phyloP scores from a whole-genome alignment of 1,140 invertebrate species.

The Anastrepha ludens region DNA sequence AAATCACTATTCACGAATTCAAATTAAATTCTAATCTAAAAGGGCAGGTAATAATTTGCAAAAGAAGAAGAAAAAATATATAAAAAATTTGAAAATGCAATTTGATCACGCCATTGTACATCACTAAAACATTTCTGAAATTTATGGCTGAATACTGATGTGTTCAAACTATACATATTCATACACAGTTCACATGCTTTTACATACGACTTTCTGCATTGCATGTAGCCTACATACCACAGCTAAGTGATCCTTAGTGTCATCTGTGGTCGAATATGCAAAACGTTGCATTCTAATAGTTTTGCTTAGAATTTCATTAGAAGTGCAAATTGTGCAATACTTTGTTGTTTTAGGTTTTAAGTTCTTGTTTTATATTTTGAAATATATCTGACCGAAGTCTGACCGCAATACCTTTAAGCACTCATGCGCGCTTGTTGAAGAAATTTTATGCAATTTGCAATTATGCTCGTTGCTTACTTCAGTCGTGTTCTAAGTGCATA shows the following conservation, averaged over 20 bases:
- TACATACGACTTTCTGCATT: too few relatives aligned
- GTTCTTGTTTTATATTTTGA: background rate
- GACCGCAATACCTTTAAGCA: background rate
- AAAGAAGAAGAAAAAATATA: too few relatives aligned
- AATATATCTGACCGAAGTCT: background rate
- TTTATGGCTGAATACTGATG: background rate
- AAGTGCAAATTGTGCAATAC: background rate
- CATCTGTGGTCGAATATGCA: background rate
- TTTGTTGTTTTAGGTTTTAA: background rate
- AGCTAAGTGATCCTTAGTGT: too few relatives aligned
- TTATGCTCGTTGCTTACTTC: background rate
- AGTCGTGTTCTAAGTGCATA: too few relatives aligned
- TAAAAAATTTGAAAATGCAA: too few relatives aligned
- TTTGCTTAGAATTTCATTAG: background rate
- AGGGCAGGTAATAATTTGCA: too few relatives aligned
- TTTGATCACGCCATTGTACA: too few relatives aligned
- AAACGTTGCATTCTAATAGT: background rate
- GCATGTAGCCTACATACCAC: too few relatives aligned
- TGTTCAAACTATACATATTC: background rate
- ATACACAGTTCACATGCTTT: background rate
- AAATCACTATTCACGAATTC: too few relatives aligned
- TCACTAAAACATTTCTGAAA: too few relatives aligned
- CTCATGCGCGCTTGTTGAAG: background rate
- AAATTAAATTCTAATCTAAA: too few relatives aligned
- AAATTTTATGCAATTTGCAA: background rate